Evolutionary conservation across 2,113 vertebrate species (phyloP).

Genomic region (Datnioides undecimradiatus): DNA sequence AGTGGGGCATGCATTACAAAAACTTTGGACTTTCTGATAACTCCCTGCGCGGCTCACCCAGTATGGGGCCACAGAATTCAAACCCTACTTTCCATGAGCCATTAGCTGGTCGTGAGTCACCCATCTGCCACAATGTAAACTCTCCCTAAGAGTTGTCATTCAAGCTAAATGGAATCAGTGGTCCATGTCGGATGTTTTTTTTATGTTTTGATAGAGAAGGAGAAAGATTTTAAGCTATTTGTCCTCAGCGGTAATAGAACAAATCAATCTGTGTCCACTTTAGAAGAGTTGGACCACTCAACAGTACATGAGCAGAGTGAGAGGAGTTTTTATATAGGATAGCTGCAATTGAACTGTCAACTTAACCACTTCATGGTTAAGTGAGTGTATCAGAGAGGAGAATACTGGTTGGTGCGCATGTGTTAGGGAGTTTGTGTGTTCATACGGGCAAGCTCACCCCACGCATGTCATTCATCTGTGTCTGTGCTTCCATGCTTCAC

Average conservation of each 20-base stretch:
- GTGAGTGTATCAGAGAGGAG: slow-evolving; percentile 64
- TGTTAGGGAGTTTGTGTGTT: slow-evolving; percentile 3
- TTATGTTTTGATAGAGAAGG: slow-evolving; percentile 39
- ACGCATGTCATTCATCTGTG: slow-evolving; percentile 50
- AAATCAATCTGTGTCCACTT: slow-evolving; percentile 68
- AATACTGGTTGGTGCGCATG: slow-evolving; percentile 31
- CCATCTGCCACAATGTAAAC: slow-evolving; percentile 71
- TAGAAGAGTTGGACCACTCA: slow-evolving; percentile 45
- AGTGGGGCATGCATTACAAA: slow-evolving; percentile 51
- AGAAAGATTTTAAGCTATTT: slow-evolving; percentile 33
- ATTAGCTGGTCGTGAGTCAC: slow-evolving; percentile 57
- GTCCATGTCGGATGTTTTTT: slow-evolving; percentile 50
- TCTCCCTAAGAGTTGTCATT: slow-evolving; percentile 57
- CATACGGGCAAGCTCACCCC: slow-evolving; percentile 7
- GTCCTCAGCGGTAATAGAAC: slow-evolving; percentile 44
- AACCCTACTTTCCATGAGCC: slow-evolving; percentile 62
- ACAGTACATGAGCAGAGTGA: slow-evolving; percentile 43
- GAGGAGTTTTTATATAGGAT: slow-evolving; percentile 41
- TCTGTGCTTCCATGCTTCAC: slow-evolving; percentile 45
- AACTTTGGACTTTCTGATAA: slow-evolving; percentile 62
- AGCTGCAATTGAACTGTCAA: slow-evolving; percentile 80
- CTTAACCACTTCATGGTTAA: slow-evolving; percentile 77
- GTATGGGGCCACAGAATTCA: slow-evolving; percentile 69
- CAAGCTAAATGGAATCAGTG: slow-evolving; percentile 57
- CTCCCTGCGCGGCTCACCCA: slow-evolving; percentile 60